Conservation (phyloP, 2,888 invertebrate species). For the Leptinotarsa haldemani region DNA sequence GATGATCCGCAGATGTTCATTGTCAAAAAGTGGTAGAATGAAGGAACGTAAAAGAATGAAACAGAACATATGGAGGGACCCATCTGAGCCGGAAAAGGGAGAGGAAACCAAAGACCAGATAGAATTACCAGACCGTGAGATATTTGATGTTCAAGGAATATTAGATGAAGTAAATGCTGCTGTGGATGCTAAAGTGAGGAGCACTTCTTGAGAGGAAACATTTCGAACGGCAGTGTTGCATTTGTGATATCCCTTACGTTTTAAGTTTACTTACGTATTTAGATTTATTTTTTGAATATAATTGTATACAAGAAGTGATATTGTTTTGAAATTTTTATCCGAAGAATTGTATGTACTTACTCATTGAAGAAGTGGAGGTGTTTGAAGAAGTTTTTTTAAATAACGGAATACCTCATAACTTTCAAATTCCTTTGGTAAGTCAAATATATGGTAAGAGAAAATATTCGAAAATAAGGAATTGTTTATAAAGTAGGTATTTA, state of each 20-base stretch:
- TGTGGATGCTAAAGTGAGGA: background rate
- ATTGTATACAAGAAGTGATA: too few species aligned
- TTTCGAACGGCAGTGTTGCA: background rate
- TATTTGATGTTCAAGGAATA: slow-evolving; percentile 24
- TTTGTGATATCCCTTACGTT: slow-evolving; percentile 4
- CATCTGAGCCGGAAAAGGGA: background rate
- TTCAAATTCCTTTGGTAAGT: too few species aligned
- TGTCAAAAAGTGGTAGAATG: slow-evolving; percentile 57
- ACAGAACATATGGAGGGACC: slow-evolving; percentile 1
- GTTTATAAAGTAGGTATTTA: too few species aligned
- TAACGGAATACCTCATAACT: too few species aligned
- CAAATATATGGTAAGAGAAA: too few species aligned
- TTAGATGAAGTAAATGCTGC: background rate
- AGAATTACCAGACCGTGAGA: slow-evolving; percentile 17
- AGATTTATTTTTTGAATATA: background rate
- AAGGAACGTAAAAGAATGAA: slow-evolving; percentile 44
- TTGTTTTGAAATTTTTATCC: too few species aligned
- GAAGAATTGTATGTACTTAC: too few species aligned
- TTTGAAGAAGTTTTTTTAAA: too few species aligned
- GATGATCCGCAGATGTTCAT: slow-evolving; percentile 49
- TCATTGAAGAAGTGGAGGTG: too few species aligned
- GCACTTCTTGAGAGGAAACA: background rate
- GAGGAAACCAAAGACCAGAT: slow-evolving; percentile 6
- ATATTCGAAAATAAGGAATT: too few species aligned
- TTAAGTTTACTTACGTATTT: background rate